phyloP scores from a whole-genome alignment of 2,113 vertebrate genomes.

The Paramisgurnus dabryanus region DNA sequence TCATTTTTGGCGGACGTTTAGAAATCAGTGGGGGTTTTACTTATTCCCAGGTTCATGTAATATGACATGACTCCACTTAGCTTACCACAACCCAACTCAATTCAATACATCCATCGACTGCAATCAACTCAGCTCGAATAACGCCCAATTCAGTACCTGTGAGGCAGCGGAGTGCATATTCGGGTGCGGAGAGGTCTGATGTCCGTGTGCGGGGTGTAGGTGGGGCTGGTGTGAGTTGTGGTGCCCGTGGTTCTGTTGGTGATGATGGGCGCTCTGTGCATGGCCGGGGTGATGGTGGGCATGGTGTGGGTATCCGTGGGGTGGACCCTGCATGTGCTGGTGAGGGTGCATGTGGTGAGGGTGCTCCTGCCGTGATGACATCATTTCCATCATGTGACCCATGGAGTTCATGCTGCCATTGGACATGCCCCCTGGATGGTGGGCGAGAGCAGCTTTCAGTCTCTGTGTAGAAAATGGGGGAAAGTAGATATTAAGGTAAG shows the following conservation, averaged over 20 bases:
- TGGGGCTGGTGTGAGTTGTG: conserved; percentile 93
- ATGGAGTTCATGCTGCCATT: conserved; percentile 98
- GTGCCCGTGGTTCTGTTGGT: conserved; percentile 89
- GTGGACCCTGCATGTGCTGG: conserved; percentile 94
- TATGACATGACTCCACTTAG: no score
- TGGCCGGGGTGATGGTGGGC: conserved; percentile 80
- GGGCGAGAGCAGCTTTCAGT: conserved; percentile 93
- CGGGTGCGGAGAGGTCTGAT: conserved; percentile 92
- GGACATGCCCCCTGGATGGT: conserved; percentile 91
- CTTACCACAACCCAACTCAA: no score
- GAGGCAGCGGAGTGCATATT: conserved; percentile 88
- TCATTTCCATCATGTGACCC: conserved; percentile 99
- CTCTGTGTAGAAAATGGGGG: conserved; percentile 79
- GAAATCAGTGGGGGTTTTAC: not conserved
- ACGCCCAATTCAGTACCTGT: conserved; percentile 78
- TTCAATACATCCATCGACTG: not conserved
- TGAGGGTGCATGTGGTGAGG: conserved; percentile 93
- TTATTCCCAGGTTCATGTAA: not conserved
- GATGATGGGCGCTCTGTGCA: conserved; percentile 86
- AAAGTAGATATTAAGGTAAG: not conserved
- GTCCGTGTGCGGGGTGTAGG: conserved; percentile 86
- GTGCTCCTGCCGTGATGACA: conserved; percentile 93
- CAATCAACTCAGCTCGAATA: not conserved
- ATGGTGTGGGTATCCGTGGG: conserved; percentile 86
- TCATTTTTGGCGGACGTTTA: not conserved